These are phyloP conservation scores for Naja naja DNA, from an alignment of 2,113 vertebrate species.

Conservation along the genomic window DNA sequence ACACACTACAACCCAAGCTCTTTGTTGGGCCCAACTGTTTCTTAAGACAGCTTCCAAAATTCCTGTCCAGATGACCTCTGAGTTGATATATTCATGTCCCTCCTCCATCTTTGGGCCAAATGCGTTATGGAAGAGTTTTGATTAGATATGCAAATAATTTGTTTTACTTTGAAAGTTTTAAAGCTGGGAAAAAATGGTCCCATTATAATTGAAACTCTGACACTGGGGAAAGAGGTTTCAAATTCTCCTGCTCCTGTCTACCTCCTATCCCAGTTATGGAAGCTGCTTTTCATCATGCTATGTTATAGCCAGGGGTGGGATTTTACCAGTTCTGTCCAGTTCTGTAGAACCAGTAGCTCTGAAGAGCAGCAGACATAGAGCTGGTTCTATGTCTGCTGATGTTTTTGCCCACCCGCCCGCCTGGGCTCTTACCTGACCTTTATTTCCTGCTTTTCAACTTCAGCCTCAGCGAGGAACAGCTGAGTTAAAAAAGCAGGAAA, in stretches of 20 bases:
- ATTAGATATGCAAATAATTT: background rate
- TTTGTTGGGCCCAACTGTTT: background rate
- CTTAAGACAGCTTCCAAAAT: background rate
- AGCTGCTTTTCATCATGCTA: background rate
- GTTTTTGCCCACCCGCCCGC: no score
- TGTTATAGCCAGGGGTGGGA: no score
- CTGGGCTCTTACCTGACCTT: no score
- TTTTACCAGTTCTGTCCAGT: no score
- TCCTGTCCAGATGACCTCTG: background rate
- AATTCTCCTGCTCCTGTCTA: background rate
- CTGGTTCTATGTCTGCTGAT: no score
- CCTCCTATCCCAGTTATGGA: background rate
- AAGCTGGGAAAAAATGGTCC: background rate
- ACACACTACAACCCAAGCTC: background rate
- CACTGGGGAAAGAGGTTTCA: background rate
- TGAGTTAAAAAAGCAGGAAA: no score
- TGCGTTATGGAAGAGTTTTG: background rate
- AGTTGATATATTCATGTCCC: background rate
- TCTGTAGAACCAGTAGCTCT: no score
- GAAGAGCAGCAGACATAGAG: no score
- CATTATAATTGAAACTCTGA: background rate
- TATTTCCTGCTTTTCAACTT: no score
- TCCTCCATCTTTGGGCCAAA: background rate
- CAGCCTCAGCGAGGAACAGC: no score
- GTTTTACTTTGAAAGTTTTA: background rate